phyloP scores from a whole-genome alignment of 2,113 vertebrate genomes.

The Pseudonaja textilis region DNA sequence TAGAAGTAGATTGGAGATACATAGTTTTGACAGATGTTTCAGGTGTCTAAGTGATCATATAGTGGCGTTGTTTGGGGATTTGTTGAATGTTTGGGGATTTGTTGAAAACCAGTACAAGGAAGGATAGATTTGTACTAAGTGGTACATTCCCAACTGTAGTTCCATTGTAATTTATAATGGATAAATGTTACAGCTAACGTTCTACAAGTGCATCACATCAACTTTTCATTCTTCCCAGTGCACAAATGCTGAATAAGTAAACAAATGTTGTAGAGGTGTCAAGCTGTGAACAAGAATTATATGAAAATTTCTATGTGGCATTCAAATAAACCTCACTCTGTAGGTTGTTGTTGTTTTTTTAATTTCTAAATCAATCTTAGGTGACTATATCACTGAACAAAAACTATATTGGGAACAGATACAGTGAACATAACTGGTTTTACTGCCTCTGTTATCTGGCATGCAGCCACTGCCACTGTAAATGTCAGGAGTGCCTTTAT shows the following conservation, averaged over 20 bases:
- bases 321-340: not conserved
- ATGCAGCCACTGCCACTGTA: not conserved
- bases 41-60: not conserved
- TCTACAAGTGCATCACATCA: not conserved
- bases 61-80: not conserved
- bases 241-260: not conserved
- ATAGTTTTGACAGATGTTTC: not conserved
- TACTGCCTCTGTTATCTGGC: not conserved
- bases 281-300: not conserved
- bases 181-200: not conserved
- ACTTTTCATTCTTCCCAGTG: not conserved
- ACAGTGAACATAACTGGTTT: not conserved
- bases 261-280: not conserved
- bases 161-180: not conserved
- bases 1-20: not conserved
- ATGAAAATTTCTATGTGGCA: not conserved
- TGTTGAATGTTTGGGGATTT: not conserved
- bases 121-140: not conserved
- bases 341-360: not conserved
- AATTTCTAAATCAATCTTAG: not conserved
- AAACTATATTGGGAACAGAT: not conserved
- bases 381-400: not conserved
- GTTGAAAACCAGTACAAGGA: not conserved
- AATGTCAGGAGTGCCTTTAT: constrained; percentile 8
- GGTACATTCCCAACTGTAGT: not conserved